phyloP scores from a whole-genome alignment of 2,888 invertebrate genomes.

The Ormyrus nitidulus region DNA sequence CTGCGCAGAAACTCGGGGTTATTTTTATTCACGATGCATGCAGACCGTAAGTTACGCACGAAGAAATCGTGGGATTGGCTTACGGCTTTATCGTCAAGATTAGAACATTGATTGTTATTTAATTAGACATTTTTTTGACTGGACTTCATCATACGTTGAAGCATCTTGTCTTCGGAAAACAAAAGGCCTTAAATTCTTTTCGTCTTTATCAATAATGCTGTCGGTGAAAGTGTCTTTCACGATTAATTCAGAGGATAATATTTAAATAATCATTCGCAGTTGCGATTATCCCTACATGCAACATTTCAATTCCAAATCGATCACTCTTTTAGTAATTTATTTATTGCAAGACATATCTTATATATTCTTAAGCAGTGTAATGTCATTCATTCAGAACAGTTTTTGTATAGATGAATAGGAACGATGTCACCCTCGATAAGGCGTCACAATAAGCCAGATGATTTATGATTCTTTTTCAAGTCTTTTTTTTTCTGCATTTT shows the following conservation, averaged over 20 bases:
- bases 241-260: no score
- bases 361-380: no score
- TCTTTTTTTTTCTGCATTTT: not conserved
- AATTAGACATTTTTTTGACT: conserved; percentile 21
- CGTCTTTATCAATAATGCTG: no score
- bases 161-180: not conserved
- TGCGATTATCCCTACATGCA: no score
- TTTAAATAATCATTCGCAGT: no score
- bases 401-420: no score
- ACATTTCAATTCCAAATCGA: no score
- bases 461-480: not conserved
- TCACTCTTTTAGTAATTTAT: not conserved
- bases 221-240: no score
- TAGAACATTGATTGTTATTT: conserved; percentile 26
- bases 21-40: conserved; percentile 15
- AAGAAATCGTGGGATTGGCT: not conserved
- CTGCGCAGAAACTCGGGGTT: not conserved
- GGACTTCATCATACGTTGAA: conserved; percentile 15
- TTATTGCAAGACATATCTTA: no score
- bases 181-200: not conserved
- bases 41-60: not conserved
- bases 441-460: not conserved
- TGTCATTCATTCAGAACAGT: no score
- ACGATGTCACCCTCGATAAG: not conserved
- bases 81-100: conserved; percentile 1